Evolutionary conservation across 2,888 invertebrate species (phyloP), one percentile per base, ranked within the genome.

Genomic region (Dione juno): DNA sequence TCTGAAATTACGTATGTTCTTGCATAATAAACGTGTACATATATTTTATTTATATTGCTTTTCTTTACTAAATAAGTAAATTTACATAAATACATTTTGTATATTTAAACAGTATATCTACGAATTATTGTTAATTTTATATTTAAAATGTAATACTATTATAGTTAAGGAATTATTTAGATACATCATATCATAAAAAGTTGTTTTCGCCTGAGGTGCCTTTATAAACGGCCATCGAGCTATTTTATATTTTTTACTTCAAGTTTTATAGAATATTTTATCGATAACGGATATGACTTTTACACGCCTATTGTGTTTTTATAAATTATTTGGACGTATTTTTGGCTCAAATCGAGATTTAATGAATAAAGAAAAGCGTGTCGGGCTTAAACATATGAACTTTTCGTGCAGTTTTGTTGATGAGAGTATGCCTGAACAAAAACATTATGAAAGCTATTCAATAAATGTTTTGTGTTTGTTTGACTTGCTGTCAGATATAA

Each of bases 401-500:
- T 61, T 57, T 57, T 40, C 10, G 21, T 43, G 35, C 54, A 53
- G 13, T 48, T 59, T 67, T 53, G 40, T 53, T 45, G 41, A 59
- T 48, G 64, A 66, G 66, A 58, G 48, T 57, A 21, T 48, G 66
- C 71, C 50, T 14, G 66, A 76, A 73, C 73, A 75, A 72, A 64
- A 67, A 72, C 67, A 45, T 69, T 73, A 66, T 64, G 69, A 74
- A 73, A 70, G 66, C 63, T 54, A 64, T 69, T 71, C 65, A 63
- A 66, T 66, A 69, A 67, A 73, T 63, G 65, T 70, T 65, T 66
- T 67, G 71, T 41, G 69, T 74, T 75, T 80, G 80, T 81, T 81
- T 82, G 79, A 82, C 82, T 81, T 75, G 79, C 81, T 87, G 88
- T 88, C 86, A 85, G 88, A 88, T 90, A 90, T 90, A 92, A 91